Evolutionary conservation across 2,797 vertebrate genomes (phyloP), one percentile per base, ranked within the genome.

Genomic region (Ciconia nigra): DNA sequence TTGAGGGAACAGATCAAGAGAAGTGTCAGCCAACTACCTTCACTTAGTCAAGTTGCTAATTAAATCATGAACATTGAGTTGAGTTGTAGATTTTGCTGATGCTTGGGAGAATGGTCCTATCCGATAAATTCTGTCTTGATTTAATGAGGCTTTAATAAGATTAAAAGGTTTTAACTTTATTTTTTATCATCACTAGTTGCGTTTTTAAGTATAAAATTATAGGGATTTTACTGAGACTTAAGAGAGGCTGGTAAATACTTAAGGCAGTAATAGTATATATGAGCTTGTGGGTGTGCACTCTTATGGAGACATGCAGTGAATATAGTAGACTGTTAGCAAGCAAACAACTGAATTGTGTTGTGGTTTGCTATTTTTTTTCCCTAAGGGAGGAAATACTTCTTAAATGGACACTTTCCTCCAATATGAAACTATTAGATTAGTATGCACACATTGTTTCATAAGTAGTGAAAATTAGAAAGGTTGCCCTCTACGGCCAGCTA

Each of bases 111-210:
- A 95, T 91, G 83, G 74, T 88, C 66, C 78, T 95, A 69, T 89
- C 78, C 39, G 57, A 90, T 95, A 97, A 98, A 96, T 95, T 96
- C 86, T 92, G 71, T 84, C 87, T 96, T 96, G 89, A 93, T 97
- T 97, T 97, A 97, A 96, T 91, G 92, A 97, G 83, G 72, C 76
- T 96, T 97, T 96, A 96, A 86, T 93, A 93, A 92, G 94, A 97
- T 95, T 96, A 96, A 97, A 97, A 72, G 71, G 83, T 92, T 97
- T 97, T 93, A 96, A 88, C 67, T 96, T 95, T 91, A 87, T 94
- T 94, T 97, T 95, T 97, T 52, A 96, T 94, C 94, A 80, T 85
- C 77, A 69, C 13, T 95, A 73, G 24, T 78, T 83, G 54, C 78
- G 41, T 21, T 83, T 96, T 96, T 92, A 67, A 83, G 89, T 90